Base-by-base conservation (phyloP, 2,797 vertebrate genomes). In the Intellagama lesueurii region DNA sequence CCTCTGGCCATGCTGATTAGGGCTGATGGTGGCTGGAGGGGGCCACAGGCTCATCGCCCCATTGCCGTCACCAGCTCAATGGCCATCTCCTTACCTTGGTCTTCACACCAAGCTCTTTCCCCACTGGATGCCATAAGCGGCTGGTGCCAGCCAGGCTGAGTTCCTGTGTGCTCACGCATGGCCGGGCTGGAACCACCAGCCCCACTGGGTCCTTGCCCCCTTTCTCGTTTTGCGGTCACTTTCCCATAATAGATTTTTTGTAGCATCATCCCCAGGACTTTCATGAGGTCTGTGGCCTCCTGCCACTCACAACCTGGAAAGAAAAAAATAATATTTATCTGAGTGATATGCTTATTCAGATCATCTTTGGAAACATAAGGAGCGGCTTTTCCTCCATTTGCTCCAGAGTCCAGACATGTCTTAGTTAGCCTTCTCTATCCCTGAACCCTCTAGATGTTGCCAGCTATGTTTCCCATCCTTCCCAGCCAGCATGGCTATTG, bases 61-160 rank as follows among this genome's bases (percentile, higher is more conserved):
- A 8, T 0, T 0, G 9, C 52, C 40, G 6, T 28, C 5, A 70
- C 5, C 9, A 66, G 49, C 24, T 6, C 8, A 79, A 64, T 44
- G 8, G 5, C 16, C 68, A 8, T 49, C 35, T 66, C 52, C 92
- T 89, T 85, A 96, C 94, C 82, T 0, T 0, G 47, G 5, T 89
- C 92, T 16, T 82, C 87, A 0, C 0, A 7, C 5, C 72, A 88
- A 16, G 0, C 30, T n/a, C 56, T 83, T 28, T 94, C 91, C 94
- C 86, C 56, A 94, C 94, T 86, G 91, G 77, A 30, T 90, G 94
- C 26, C 94, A 97, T 81, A 91, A 90, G 78, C 66, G 97, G 92
- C 81, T 76, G 88, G 93, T 68, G 30, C 47, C 92, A 40, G 68
- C 89, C 86, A 1, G 88, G 69, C 52, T 69, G 84, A n/a, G 0